These are phyloP conservation scores for Holotrichia oblita DNA, from an alignment of 1,140 invertebrate genomes.

Conservation along the genomic window DNA sequence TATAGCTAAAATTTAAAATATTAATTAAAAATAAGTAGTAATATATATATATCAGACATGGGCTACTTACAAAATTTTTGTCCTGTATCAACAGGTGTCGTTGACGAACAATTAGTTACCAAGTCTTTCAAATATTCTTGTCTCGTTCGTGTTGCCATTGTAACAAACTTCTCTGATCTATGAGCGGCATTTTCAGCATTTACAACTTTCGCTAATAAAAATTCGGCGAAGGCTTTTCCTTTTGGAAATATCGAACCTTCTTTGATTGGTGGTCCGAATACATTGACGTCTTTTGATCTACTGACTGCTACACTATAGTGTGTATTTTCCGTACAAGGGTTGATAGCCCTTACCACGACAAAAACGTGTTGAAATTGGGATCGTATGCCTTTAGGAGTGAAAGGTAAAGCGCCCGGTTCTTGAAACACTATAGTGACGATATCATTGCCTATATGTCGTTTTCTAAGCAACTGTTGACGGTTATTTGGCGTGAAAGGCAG, in stretches of 20 bases:
- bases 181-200: slow-evolving; percentile 98
- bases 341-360: slow-evolving; percentile 88
- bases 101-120: slow-evolving; percentile 85
- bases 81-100: slow-evolving; percentile 82
- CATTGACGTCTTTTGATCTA: slow-evolving; percentile 93
- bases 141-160: slow-evolving; percentile 95
- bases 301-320: slow-evolving; percentile 91
- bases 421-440: slow-evolving; percentile 98
- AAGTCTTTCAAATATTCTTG: slow-evolving; percentile 96
- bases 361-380: slow-evolving; percentile 99
- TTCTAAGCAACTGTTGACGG: slow-evolving; percentile 88
- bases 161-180: slow-evolving; percentile 94
- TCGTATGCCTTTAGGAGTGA: slow-evolving; percentile 91
- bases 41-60: background rate
- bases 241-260: slow-evolving; percentile 86
- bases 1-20: slow-evolving; percentile 65
- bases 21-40: background rate
- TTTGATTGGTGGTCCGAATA: slow-evolving; percentile 94
- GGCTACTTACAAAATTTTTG: slow-evolving; percentile 88
- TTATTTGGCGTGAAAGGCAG: slow-evolving; percentile 93
- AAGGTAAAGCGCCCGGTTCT: slow-evolving; percentile 93
- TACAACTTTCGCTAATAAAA: slow-evolving; percentile 95
- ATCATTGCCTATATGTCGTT: slow-evolving; percentile 93
- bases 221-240: slow-evolving; percentile 90
- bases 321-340: slow-evolving; percentile 91